Conservation (phyloP, 2,797 vertebrate species). For the Chaunax sp. region DNA sequence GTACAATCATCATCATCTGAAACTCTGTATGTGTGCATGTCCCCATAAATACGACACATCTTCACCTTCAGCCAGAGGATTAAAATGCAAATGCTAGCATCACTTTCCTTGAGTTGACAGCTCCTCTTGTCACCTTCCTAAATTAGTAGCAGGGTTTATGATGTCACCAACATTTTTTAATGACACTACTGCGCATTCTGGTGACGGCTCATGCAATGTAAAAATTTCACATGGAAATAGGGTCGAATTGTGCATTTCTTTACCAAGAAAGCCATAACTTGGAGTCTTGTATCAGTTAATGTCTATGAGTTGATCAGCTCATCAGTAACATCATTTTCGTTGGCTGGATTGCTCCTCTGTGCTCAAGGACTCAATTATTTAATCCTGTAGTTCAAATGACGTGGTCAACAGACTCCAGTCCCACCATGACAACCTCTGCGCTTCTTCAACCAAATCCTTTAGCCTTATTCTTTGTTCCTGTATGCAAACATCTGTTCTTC, state of each 20-base stretch:
- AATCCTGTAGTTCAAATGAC: not conserved
- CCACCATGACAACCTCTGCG: constrained; percentile 23
- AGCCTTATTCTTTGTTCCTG: constrained; percentile 34
- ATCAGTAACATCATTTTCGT: not conserved
- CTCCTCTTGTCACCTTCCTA: not conserved
- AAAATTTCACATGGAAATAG: not conserved
- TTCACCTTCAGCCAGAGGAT: not conserved
- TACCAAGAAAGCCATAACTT: not conserved
- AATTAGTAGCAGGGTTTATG: not conserved
- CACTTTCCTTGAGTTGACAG: not conserved
- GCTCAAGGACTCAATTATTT: not conserved
- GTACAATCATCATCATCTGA: too few species aligned
- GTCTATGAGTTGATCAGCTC: not conserved
- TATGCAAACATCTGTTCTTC: constrained; percentile 21
- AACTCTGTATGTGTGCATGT: too few species aligned
- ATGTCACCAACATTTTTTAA: not conserved
- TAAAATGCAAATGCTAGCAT: not conserved
- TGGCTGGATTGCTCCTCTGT: not conserved
- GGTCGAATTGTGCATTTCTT: not conserved
- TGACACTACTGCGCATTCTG: not conserved
- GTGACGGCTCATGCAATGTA: not conserved
- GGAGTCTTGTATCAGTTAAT: not conserved
- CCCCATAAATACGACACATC: not conserved
- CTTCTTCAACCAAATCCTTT: constrained; percentile 36
- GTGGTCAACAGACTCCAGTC: constrained; percentile 7